Evolutionary conservation across 1,140 invertebrate species (phyloP).

Genomic region (Callitettix versicolor): DNA sequence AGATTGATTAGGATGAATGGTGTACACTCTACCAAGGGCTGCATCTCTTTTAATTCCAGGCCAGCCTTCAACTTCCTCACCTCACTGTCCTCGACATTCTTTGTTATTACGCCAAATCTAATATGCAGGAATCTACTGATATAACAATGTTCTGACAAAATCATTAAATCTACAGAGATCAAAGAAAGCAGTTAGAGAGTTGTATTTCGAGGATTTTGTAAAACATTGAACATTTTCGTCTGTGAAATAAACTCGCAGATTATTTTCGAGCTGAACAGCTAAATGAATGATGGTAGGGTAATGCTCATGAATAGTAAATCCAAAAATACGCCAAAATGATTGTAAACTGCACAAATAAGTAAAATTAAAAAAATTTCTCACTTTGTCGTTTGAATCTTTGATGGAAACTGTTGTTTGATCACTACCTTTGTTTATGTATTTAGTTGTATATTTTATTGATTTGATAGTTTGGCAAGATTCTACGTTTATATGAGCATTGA

Average conservation of each 20-base stretch:
- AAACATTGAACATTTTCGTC: slow-evolving; percentile 12
- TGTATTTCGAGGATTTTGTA: neutral
- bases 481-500: slow-evolving; percentile 32
- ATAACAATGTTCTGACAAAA: slow-evolving; percentile 8
- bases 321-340: slow-evolving; percentile 32
- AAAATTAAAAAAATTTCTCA: slow-evolving; percentile 22
- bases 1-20: no score
- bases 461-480: slow-evolving; percentile 33
- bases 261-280: slow-evolving; percentile 30
- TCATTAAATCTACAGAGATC: neutral
- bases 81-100: no score
- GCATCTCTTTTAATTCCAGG: no score
- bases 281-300: slow-evolving; percentile 30
- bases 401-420: slow-evolving; percentile 15
- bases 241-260: slow-evolving; percentile 26
- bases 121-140: slow-evolving; percentile 21
- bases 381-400: neutral
- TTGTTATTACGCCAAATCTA: slow-evolving; percentile 5
- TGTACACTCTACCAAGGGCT: no score
- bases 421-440: slow-evolving; percentile 35
- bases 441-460: slow-evolving; percentile 33
- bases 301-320: slow-evolving; percentile 30
- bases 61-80: no score
- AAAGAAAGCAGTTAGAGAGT: slow-evolving; percentile 7
- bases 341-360: slow-evolving; percentile 31